Base-by-base conservation (phyloP, 2,113 vertebrate genomes). In the Elephas maximus region DNA sequence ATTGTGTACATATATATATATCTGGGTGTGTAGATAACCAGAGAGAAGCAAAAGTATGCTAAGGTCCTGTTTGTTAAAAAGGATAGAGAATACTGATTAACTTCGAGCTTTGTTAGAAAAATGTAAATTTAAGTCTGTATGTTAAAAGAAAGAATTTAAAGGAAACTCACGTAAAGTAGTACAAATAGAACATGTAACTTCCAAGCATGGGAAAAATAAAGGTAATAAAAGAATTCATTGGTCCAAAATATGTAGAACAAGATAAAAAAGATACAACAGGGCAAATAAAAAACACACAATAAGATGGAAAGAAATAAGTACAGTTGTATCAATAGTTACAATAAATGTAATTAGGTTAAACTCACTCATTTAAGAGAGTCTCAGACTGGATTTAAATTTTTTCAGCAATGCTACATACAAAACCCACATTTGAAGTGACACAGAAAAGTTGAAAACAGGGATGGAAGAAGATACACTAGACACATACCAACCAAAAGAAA, bases 231-330 rank as follows among this genome's bases (percentile, higher is more conserved):
- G 92, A 92, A 96, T 88, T 63, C 14, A 84, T 71, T 21, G 83
- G 87, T 83, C 63, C 44, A 96, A 76, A 76, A 83, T 93, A 90
- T 44, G 4, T 17, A 65, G 90, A 81, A 92, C 76, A 84, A 83
- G n/a, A 79, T 41, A 82, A 79, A 91, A 92, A 24, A 67, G n/a
- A 48, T 77, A 60, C 24, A 67, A 26, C 6, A 4, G 71, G 62
- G n/a, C n/a, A 93, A 97, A 86, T 89, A 69, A 85, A 92, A 94
- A 89, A 53, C n/a, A 92, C 26, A 93, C 90, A 90, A 86, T 84
- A 92, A 94, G 37, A 83, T 82, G 67, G 23, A 85, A 57, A 96
- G 48, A 84, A 80, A 84, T 96, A 67, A 88, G 33, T 84, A 41
- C 20, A 81, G 17, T 88, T 85, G 14, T 96, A 20, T 93, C 23